phyloP scores from a whole-genome alignment of 2,113 vertebrate genomes.

The Vulpes lagopus region DNA sequence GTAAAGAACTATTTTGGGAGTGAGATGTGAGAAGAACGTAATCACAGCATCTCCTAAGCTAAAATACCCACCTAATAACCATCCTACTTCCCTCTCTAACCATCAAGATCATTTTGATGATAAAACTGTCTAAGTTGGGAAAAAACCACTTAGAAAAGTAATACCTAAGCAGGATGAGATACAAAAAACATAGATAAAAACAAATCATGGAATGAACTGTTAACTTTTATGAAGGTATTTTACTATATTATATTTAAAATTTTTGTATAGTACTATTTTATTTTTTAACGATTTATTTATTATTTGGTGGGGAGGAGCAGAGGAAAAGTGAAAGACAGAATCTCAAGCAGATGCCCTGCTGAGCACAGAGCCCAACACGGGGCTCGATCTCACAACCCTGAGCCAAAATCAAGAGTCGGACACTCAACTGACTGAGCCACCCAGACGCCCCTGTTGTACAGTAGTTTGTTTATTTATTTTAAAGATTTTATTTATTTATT shows the following conservation, averaged over 20 bases:
- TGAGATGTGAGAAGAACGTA: background rate
- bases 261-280: slow-evolving; percentile 18
- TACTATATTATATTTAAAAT: slow-evolving; percentile 17
- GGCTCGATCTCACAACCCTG: background rate
- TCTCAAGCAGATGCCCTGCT: background rate
- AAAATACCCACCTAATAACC: background rate
- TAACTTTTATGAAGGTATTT: background rate
- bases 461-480: too few species aligned
- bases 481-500: too few species aligned
- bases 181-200: background rate
- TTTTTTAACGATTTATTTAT: background rate
- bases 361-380: background rate
- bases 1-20: background rate
- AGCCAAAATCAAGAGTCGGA: background rate
- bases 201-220: background rate
- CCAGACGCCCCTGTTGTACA: background rate
- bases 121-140: background rate
- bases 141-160: background rate
- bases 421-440: background rate
- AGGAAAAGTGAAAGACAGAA: background rate
- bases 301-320: background rate
- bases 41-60: background rate
- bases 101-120: background rate
- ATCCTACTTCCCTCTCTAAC: background rate
- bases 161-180: background rate